phyloP scores from a whole-genome alignment of 2,797 vertebrate species.

The Anabacerthia variegaticeps region DNA sequence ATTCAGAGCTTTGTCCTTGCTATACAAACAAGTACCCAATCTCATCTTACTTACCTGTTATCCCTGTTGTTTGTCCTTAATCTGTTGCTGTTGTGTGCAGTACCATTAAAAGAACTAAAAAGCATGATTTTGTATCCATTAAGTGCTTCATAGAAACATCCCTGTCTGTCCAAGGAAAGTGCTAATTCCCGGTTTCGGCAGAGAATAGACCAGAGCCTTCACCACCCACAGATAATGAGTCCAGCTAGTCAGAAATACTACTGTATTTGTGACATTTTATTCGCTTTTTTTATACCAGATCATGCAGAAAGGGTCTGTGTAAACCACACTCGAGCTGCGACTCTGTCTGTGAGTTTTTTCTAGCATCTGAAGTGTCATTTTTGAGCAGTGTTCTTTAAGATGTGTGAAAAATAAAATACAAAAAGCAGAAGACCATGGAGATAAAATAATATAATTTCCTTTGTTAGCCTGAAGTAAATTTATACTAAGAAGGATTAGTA shows the following conservation, averaged over 20 bases:
- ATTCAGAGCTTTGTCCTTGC: not conserved
- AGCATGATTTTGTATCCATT: not conserved
- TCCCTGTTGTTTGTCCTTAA: not conserved
- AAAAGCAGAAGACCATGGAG: not conserved
- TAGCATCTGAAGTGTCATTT: not conserved
- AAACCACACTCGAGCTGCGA: not conserved
- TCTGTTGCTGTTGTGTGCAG: not conserved
- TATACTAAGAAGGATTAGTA: slow-evolving; percentile 27
- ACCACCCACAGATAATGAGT: not conserved
- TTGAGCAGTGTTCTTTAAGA: not conserved
- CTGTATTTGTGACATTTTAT: not conserved
- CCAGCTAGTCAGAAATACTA: not conserved
- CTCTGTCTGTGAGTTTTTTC: not conserved
- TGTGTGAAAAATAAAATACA: not conserved
- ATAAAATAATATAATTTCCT: not conserved
- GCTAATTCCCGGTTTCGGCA: not conserved
- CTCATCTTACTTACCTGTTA: not conserved
- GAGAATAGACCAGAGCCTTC: not conserved
- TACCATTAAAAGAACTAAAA: not conserved
- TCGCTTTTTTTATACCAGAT: not conserved
- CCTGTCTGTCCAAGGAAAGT: not conserved
- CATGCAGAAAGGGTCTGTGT: not conserved
- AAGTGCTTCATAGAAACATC: not conserved
- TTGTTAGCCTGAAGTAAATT: not conserved
- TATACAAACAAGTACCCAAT: not conserved